A percentile compares a stretch with the other conserved stretches of the same genome.
Evolutionary conservation across 2,797 vertebrate species (phyloP).

Genomic region (Pseudochirops cupreus): DNA sequence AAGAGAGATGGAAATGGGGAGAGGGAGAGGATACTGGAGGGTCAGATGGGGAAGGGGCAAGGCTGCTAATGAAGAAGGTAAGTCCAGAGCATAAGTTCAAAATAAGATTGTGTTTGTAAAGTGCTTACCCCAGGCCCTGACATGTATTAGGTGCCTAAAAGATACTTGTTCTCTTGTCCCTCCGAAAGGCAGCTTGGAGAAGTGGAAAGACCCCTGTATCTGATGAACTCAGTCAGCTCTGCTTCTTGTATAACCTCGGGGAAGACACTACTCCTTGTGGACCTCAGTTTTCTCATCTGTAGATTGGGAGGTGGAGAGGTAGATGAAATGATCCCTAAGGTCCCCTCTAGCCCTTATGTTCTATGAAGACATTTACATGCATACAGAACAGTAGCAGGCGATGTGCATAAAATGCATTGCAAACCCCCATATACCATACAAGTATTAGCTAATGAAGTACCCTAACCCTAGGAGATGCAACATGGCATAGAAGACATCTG

Average conservation of each 20-base stretch:
- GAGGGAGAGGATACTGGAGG: background rate
- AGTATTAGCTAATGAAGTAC: background rate
- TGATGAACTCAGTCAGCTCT: background rate
- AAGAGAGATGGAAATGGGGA: background rate
- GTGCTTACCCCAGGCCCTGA: background rate
- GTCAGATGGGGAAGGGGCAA: background rate
- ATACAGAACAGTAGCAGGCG: background rate
- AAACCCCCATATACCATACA: background rate
- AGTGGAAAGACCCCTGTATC: background rate
- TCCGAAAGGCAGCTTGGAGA: background rate
- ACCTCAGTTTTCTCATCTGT: background rate
- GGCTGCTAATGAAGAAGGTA: background rate
- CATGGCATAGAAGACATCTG: background rate
- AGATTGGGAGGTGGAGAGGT: background rate
- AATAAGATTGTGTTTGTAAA: background rate
- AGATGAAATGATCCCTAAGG: background rate
- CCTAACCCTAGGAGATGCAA: background rate
- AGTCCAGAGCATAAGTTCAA: background rate
- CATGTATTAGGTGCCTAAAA: background rate
- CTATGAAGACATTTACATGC: background rate
- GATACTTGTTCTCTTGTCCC: background rate
- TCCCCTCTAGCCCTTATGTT: background rate
- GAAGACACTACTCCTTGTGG: background rate
- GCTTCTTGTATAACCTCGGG: background rate
- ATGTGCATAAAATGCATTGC: background rate